Evolutionary conservation across 2,888 invertebrate genomes (phyloP), one percentile per base, ranked within the genome.

Genomic region (Protodeltote pygarga): DNA sequence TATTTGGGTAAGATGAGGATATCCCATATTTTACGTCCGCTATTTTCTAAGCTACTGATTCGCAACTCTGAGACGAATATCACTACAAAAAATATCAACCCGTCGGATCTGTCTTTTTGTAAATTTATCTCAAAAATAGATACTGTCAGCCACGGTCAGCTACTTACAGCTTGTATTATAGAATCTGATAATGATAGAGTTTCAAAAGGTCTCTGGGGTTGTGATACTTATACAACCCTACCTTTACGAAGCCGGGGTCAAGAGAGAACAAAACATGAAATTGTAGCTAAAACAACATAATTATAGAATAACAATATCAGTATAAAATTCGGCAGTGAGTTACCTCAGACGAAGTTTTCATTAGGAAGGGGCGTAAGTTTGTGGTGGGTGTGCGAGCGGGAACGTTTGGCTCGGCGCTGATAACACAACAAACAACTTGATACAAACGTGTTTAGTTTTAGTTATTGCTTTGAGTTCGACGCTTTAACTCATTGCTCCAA

Each of bases 341-440:
- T 73, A 85, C 83, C 83, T 83, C 82, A 71, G 76, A 80, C 83
- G 80, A 89, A 89, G 89, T 90, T 90, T 89, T 85, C 89, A 89
- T 88, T 88, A 85, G 84, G 75, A 78, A 79, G 77, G 79, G 69
- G 82, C 75, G 81, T 78, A 89, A 91, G 89, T 91, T 91, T 80
- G 85, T 75, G 87, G 85, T 71, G 84, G 84, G 83, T 82, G 85
- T 79, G 83, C 81, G 86, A 79, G 83, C 67, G 83, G 81, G 83
- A 85, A 81, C 86, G 89, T 83, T 90, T 89, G 89, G 90, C 82
- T 81, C 82, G 82, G 73, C 80, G 81, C 89, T 90, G 91, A 92
- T 92, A 92, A 91, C 89, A 88, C 86, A 88, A 90, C 90, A 89
- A 89, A 89, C 90, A 91, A 90, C 89, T 92, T 89, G 91, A 91